Conservation (phyloP, 1,140 invertebrate species). For the Kradibia gibbosae region DNA sequence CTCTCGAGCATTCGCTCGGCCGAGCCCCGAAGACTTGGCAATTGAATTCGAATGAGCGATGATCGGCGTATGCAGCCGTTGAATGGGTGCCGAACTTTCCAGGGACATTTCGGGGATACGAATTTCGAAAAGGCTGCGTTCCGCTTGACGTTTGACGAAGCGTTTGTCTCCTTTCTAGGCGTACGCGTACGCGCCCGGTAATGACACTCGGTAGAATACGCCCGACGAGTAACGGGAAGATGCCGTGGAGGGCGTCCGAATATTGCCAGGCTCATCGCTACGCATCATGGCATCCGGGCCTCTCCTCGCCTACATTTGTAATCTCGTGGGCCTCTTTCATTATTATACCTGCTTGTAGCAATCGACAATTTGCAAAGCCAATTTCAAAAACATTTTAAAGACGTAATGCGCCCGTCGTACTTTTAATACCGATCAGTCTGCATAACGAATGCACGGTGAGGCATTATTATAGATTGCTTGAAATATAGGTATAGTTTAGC, state of each 20-base stretch:
- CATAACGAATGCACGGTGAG: no score
- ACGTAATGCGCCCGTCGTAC: no score
- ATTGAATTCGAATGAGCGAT: conserved; percentile 17
- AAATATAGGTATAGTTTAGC: no score
- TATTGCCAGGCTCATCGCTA: conserved; percentile 22
- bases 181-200: neutral
- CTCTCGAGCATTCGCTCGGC: neutral
- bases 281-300: neutral
- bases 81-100: neutral
- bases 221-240: neutral
- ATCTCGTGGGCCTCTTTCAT: neutral
- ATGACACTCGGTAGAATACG: neutral
- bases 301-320: neutral
- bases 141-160: neutral
- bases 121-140: neutral
- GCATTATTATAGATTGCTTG: no score
- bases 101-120: neutral
- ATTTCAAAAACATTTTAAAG: neutral
- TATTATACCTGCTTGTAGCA: neutral
- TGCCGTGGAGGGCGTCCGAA: neutral
- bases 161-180: neutral
- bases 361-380: neutral
- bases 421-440: no score
- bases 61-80: neutral
- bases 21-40: neutral